Percentiles rank a stretch among this genome's conserved stretches.
Conservation (phyloP, 1,140 invertebrate genomes). For the Drosophila persimilis region DNA sequence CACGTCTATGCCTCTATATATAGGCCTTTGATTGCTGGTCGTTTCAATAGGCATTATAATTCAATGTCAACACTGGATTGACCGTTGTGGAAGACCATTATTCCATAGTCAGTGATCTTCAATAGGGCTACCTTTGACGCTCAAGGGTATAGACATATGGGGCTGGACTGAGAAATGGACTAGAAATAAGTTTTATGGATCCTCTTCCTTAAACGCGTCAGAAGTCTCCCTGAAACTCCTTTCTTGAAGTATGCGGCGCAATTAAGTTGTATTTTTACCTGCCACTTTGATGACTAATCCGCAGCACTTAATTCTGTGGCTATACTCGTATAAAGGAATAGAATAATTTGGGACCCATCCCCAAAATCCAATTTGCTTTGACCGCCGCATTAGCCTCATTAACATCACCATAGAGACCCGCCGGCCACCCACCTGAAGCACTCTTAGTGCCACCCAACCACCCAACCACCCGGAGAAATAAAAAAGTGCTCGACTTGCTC, state of each 20-base stretch:
- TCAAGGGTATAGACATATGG: background rate
- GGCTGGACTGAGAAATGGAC: background rate
- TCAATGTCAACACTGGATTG: conserved; percentile 72
- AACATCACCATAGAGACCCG: conserved; percentile 36
- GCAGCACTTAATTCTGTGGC: conserved; percentile 19
- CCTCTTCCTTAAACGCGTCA: background rate
- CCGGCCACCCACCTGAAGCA: conserved; percentile 5
- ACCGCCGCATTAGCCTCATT: conserved; percentile 40
- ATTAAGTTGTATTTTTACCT: conserved; percentile 37
- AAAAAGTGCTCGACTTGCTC: conserved; percentile 42
- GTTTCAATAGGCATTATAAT: conserved; percentile 63
- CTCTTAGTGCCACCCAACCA: conserved; percentile 7
- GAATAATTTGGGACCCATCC: conserved; percentile 17
- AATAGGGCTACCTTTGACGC: background rate
- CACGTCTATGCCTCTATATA: conserved; percentile 13
- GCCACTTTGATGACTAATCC: conserved; percentile 19
- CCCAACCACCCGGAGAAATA: background rate
- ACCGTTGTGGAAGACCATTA: conserved; percentile 20
- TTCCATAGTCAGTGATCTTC: conserved; percentile 17
- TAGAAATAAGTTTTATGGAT: background rate
- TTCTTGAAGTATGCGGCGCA: background rate
- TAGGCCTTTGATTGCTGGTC: conserved; percentile 47
- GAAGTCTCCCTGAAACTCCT: too few species aligned
- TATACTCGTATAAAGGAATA: background rate
- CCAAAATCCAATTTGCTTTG: conserved; percentile 26